Evolutionary conservation across 2,888 invertebrate genomes (phyloP).

Genomic region (Tiliacea aurago): DNA sequence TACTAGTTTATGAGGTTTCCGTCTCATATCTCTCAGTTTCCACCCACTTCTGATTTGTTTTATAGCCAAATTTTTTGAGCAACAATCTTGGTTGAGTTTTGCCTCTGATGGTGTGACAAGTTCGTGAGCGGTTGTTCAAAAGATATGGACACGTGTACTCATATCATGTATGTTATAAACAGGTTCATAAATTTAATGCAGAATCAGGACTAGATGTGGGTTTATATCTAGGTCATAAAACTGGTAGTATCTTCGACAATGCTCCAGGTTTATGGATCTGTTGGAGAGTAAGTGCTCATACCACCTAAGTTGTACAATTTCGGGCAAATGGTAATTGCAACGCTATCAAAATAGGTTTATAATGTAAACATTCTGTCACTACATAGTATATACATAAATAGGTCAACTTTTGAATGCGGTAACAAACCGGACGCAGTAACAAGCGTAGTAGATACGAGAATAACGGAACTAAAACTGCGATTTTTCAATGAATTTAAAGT

Average conservation of each 20-base stretch:
- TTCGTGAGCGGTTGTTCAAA: constrained; percentile 31
- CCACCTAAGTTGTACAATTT: constrained; percentile 15
- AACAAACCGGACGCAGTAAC: constrained; percentile 6
- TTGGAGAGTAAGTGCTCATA: constrained; percentile 24
- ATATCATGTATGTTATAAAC: constrained; percentile 8
- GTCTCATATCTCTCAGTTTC: constrained; percentile 63
- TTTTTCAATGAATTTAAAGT: constrained; percentile 51
- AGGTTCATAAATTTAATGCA: constrained; percentile 16
- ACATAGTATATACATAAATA: neutral
- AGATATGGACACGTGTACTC: constrained; percentile 8
- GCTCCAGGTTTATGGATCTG: constrained; percentile 10
- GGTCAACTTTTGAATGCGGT: constrained; percentile 4
- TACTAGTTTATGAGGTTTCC: constrained; percentile 69
- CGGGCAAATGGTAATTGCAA: constrained; percentile 9
- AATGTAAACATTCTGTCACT: neutral
- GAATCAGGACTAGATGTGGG: constrained; percentile 12
- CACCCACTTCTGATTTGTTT: constrained; percentile 68
- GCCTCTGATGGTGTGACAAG: constrained; percentile 38
- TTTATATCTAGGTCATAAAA: constrained; percentile 45
- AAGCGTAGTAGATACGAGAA: constrained; percentile 8
- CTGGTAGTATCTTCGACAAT: constrained; percentile 6
- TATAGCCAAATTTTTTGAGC: constrained; percentile 60
- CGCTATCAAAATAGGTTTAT: constrained; percentile 11
- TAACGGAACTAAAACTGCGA: constrained; percentile 14
- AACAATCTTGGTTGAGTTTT: constrained; percentile 41